A percentile compares a stretch with the other conserved stretches of the same genome.
phyloP scores from a whole-genome alignment of 2,797 vertebrate genomes.

The Limosa lapponica region DNA sequence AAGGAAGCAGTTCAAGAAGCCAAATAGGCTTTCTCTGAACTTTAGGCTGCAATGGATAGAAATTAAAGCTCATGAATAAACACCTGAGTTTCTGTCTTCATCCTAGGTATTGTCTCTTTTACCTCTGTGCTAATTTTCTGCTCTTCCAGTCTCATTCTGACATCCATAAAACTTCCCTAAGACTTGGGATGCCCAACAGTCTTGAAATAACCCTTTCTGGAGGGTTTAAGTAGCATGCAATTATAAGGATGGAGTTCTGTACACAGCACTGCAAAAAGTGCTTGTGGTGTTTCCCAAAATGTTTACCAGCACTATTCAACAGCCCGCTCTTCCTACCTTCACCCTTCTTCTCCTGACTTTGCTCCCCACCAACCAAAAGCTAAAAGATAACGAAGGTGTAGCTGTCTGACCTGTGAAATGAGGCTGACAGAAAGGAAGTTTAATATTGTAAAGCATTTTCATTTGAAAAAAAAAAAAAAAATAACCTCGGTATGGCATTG shows the following conservation, averaged over 20 bases:
- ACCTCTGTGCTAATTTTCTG: background rate
- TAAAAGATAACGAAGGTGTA: background rate
- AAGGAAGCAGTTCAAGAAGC: background rate
- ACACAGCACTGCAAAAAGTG: background rate
- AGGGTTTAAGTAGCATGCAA: background rate
- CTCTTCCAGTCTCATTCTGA: background rate
- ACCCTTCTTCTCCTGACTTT: background rate
- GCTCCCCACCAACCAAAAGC: background rate
- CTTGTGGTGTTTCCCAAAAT: background rate
- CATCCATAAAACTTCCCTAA: background rate
- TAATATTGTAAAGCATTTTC: background rate
- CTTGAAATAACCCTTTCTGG: background rate
- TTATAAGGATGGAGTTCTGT: background rate
- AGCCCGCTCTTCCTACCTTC: background rate
- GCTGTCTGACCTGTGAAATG: rapidly evolving
- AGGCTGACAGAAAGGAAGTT: background rate
- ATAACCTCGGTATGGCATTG: background rate
- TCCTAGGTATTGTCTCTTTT: background rate
- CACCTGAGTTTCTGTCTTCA: background rate
- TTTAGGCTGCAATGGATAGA: background rate
- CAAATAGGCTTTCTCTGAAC: background rate
- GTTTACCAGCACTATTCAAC: background rate
- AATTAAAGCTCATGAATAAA: background rate
- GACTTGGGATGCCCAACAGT: background rate
- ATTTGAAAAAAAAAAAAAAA: background rate